A percentile compares a stretch with the other conserved stretches of the same genome.
These are phyloP conservation scores for Monomorium pharaonis DNA, from an alignment of 1,140 invertebrate species.

Conservation along the genomic window DNA sequence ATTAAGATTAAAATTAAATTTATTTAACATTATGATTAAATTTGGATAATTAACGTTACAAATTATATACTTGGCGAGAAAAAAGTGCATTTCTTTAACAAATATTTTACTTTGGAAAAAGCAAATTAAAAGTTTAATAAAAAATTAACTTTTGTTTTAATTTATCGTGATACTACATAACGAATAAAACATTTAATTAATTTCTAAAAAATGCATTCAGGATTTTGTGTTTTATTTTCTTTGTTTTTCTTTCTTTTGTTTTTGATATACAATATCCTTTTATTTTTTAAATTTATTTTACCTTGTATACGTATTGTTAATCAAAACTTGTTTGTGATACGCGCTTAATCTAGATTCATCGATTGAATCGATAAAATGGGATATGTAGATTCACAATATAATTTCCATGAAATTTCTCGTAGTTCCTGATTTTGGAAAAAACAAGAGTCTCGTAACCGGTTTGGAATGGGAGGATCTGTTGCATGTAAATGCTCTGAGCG, in stretches of 20 bases:
- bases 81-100: neutral
- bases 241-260: neutral
- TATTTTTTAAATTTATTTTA: neutral
- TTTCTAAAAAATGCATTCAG: neutral
- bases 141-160: neutral
- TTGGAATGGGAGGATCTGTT: constrained; percentile 88
- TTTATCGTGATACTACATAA: neutral
- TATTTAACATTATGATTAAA: too few species aligned
- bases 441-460: constrained; percentile 84
- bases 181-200: neutral
- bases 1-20: too few species aligned
- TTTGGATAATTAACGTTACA: too few species aligned
- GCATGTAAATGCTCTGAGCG: constrained; percentile 87
- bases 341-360: neutral
- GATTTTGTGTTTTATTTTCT: neutral
- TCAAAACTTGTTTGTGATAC: neutral
- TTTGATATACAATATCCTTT: neutral
- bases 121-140: too few species aligned
- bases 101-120: neutral
- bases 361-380: neutral
- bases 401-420: neutral
- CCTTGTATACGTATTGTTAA: neutral
- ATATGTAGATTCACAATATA: neutral
- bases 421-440: constrained; percentile 84
- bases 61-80: neutral